Evolutionary conservation across 2,888 invertebrate species (phyloP), one percentile per base, ranked within the genome.

Genomic region (Nineta flava): DNA sequence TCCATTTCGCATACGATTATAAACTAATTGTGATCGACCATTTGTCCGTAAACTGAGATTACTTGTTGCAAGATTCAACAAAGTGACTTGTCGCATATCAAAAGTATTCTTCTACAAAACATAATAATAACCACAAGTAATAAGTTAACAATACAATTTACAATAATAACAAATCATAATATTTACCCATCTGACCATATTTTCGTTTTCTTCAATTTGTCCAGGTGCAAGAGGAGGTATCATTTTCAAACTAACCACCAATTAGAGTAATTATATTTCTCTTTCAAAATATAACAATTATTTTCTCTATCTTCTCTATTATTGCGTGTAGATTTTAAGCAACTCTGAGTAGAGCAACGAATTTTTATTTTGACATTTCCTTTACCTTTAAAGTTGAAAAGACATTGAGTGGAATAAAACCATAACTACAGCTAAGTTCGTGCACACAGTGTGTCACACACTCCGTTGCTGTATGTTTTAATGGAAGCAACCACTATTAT

Each of bases 61-160:
- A 68, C 76, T 75, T 21, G 76, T 73, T 43, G 78, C 75, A 56
- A 86, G 67, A 54, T 83, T 84, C 59, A 79, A 77, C 55, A 86
- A 72, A 44, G 81, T 86, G 55, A 80, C 76, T 62, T 84, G 79
- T 51, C 85, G 69, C 75, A 77, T 76, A 61, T 77, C 77, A 61
- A 76, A 78, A 1, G 77, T 75, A 58, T 75, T 74, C 60, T 72
- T 71, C 69, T 72, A 56, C 42, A 55, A 57, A 50, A 48, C 45
- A 46, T 21, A 44, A 17, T n/a, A 7, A 17, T 44, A 16, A 10
- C 17, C 3, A 44, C 12, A 45, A 49, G 45, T 59, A 56, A 55
- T 26, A 19, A 31, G 51, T 50, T 10, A 21, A 35, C 13, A 7
- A 46, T 49, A 49, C 35, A 42, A 34, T 45, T 49, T 40, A 12